These are phyloP conservation scores for Pipa parva DNA, from an alignment of 2,113 vertebrate species.

Conservation along the genomic window DNA sequence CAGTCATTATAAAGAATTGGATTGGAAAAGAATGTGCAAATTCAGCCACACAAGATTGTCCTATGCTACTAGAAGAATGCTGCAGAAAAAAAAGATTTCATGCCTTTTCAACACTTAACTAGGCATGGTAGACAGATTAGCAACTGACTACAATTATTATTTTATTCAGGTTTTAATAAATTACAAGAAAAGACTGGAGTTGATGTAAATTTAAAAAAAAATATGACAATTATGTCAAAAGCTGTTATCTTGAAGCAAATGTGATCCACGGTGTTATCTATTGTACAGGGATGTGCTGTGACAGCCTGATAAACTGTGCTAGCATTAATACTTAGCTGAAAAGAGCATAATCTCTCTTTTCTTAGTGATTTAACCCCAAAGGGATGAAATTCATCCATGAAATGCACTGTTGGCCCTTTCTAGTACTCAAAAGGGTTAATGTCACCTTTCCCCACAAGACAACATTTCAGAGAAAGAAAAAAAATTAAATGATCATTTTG, in stretches of 20 bases:
- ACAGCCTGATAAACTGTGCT: conserved; percentile 7
- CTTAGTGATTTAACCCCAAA: too few relatives aligned
- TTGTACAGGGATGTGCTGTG: conserved; percentile 3
- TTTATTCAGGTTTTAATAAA: neutral
- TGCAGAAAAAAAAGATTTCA: neutral
- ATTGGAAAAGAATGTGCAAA: too few relatives aligned
- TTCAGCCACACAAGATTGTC: too few relatives aligned
- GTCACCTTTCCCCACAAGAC: too few relatives aligned
- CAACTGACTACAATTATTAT: neutral
- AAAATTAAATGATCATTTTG: too few relatives aligned
- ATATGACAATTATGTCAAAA: conserved; percentile 10
- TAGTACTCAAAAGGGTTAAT: too few relatives aligned
- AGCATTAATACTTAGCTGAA: neutral
- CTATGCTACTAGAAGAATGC: neutral
- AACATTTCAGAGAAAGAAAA: too few relatives aligned
- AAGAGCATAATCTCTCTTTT: too few relatives aligned
- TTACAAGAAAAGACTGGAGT: neutral
- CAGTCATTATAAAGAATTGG: too few relatives aligned
- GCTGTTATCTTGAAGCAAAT: neutral
- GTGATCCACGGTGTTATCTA: neutral
- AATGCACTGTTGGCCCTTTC: too few relatives aligned
- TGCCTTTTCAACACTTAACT: neutral
- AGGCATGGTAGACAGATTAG: neutral
- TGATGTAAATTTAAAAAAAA: neutral
- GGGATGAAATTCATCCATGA: too few relatives aligned